Evolutionary conservation across 2,113 vertebrate species (phyloP).

Genomic region (Eudyptes chrysolophus): DNA sequence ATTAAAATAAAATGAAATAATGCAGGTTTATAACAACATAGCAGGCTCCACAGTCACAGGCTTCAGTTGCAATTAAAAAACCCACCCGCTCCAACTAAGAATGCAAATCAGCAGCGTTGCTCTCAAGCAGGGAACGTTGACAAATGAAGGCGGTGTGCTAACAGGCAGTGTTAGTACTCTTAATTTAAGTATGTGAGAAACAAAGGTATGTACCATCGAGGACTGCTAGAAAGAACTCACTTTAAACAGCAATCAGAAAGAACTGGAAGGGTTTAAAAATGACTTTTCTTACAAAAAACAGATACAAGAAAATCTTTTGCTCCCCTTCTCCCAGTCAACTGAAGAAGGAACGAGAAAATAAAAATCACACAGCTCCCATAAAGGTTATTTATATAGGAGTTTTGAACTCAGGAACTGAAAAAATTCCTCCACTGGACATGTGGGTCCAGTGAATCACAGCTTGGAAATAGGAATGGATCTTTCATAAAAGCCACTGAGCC

Average conservation of each 20-base stretch:
- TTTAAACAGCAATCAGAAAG: background rate
- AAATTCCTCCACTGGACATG: background rate
- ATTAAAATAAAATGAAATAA: background rate
- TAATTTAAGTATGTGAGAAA: conserved; percentile 52
- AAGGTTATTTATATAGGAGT: background rate
- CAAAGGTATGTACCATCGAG: conserved; percentile 43
- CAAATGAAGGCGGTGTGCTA: conserved; percentile 58
- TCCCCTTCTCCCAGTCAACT: background rate
- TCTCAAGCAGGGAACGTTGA: conserved; percentile 17
- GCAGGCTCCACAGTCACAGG: background rate
- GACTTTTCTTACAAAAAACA: background rate
- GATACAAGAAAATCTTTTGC: background rate
- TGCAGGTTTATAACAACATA: background rate
- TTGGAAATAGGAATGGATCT: conserved; percentile 14
- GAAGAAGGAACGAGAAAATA: background rate
- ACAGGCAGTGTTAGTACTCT: conserved; percentile 41
- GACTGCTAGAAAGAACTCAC: background rate
- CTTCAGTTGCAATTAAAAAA: conserved; percentile 22
- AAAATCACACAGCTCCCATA: background rate
- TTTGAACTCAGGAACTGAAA: conserved; percentile 7
- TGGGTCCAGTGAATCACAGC: background rate
- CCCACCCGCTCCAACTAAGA: background rate
- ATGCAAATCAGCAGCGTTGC: conserved; percentile 15
- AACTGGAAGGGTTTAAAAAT: conserved; percentile 11
- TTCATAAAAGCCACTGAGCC: conserved; percentile 22